Percentiles rank a stretch among this genome's conserved stretches.
Conservation (phyloP, 2,797 vertebrate genomes). For the Ceyx erithaca region DNA sequence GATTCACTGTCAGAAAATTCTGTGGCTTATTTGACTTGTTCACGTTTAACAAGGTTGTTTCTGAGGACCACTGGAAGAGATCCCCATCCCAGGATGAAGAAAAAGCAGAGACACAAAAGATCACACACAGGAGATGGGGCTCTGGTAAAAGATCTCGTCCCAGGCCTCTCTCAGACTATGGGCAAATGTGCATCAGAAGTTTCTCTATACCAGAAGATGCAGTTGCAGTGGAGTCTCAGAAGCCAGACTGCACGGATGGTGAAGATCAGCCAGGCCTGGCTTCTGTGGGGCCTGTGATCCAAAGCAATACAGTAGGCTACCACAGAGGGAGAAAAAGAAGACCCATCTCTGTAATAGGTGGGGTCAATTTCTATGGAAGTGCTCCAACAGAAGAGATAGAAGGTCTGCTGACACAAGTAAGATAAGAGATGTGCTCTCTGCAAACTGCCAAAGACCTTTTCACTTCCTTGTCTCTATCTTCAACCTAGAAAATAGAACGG, state of each 20-base stretch:
- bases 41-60: constrained; percentile 83
- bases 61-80: constrained; percentile 77
- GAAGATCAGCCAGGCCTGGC: constrained; percentile 12
- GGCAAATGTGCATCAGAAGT: constrained; percentile 85
- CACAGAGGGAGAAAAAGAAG: constrained; percentile 80
- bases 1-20: background rate
- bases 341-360: constrained; percentile 91
- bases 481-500: constrained; percentile 59
- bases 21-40: constrained; percentile 76
- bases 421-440: constrained; percentile 70
- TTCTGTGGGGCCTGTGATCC: background rate
- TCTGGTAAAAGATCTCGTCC: constrained; percentile 83
- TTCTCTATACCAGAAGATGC: constrained; percentile 90
- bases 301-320: constrained; percentile 45
- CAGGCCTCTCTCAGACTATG: constrained; percentile 93
- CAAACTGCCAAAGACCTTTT: constrained; percentile 50
- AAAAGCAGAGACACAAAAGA: constrained; percentile 73
- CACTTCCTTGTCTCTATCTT: constrained; percentile 66
- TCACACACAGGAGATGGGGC: constrained; percentile 77
- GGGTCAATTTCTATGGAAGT: constrained; percentile 82
- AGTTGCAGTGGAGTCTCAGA: constrained; percentile 71
- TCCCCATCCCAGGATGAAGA: constrained; percentile 76
- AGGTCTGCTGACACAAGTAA: constrained; percentile 89
- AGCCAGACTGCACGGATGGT: constrained; percentile 32
- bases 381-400: constrained; percentile 83